phyloP scores from a whole-genome alignment of 2,797 vertebrate species.

The Nannoperca obscura region DNA sequence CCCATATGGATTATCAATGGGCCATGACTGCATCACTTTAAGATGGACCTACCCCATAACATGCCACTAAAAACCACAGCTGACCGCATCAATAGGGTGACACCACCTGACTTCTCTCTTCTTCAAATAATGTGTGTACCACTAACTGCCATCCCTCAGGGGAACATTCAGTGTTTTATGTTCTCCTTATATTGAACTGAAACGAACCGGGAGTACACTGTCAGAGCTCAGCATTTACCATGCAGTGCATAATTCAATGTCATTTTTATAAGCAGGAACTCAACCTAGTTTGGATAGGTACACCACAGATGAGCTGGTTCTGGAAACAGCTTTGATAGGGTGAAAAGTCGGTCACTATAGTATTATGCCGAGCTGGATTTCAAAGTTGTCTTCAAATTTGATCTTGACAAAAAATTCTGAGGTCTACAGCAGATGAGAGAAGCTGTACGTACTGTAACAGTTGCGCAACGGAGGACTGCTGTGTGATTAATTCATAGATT shows the following conservation, averaged over 20 bases:
- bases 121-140: constrained; percentile 25
- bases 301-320: neutral
- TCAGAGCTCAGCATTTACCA: constrained; percentile 71
- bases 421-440: neutral
- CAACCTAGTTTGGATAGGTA: constrained; percentile 44
- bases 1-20: constrained; percentile 64
- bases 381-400: constrained; percentile 24
- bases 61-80: constrained; percentile 42
- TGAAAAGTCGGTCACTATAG: constrained; percentile 22
- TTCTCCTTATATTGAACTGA: constrained; percentile 47
- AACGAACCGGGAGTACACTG: constrained; percentile 35
- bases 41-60: constrained; percentile 28
- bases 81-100: constrained; percentile 12
- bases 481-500: constrained; percentile 54
- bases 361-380: constrained; percentile 29
- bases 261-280: constrained; percentile 66
- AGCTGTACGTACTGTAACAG: neutral
- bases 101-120: neutral
- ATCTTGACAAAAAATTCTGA: neutral
- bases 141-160: constrained; percentile 32
- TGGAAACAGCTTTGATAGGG: constrained; percentile 1
- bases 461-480: constrained; percentile 8
- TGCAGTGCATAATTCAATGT: constrained; percentile 80
- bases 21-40: constrained; percentile 50
- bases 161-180: constrained; percentile 40